phyloP scores from a whole-genome alignment of 2,113 vertebrate species.

The Daphoenositta chrysoptera region DNA sequence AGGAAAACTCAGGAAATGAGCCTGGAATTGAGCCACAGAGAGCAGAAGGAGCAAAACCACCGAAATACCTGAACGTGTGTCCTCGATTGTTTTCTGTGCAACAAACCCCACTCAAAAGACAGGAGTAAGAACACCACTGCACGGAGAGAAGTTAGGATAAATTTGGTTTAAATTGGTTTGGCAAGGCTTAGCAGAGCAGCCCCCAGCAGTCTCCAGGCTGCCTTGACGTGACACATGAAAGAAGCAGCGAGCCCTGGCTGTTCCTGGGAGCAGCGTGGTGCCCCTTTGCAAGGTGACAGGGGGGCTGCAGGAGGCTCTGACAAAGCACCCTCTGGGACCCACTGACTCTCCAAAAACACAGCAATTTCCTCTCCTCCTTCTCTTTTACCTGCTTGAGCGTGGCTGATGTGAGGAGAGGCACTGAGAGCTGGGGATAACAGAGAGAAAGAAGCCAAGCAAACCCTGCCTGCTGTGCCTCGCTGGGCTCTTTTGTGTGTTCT shows the following conservation, averaged over 20 bases:
- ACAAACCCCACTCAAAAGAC: neutral
- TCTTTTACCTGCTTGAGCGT: neutral
- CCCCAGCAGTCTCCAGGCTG: constrained; percentile 72
- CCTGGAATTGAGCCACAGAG: neutral
- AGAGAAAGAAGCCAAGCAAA: neutral
- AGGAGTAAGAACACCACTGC: neutral
- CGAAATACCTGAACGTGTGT: neutral
- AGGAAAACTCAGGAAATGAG: neutral
- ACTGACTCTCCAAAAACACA: constrained; percentile 28
- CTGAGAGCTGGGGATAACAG: neutral
- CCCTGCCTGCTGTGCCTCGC: neutral
- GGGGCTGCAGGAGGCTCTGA: constrained; percentile 41
- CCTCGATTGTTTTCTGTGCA: neutral
- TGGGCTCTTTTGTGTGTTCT: neutral
- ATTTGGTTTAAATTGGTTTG: constrained; percentile 70
- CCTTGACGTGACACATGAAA: constrained; percentile 94
- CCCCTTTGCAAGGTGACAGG: constrained; percentile 69
- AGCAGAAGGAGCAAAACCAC: neutral
- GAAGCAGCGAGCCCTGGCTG: constrained; percentile 72
- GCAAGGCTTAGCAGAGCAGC: constrained; percentile 70
- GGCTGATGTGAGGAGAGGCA: neutral
- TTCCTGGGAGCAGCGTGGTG: constrained; percentile 79
- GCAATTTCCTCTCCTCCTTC: neutral
- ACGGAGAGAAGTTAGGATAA: neutral
- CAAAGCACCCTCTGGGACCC: neutral